phyloP scores from a whole-genome alignment of 2,113 vertebrate species.

The Gasterosteus aculeatus region DNA sequence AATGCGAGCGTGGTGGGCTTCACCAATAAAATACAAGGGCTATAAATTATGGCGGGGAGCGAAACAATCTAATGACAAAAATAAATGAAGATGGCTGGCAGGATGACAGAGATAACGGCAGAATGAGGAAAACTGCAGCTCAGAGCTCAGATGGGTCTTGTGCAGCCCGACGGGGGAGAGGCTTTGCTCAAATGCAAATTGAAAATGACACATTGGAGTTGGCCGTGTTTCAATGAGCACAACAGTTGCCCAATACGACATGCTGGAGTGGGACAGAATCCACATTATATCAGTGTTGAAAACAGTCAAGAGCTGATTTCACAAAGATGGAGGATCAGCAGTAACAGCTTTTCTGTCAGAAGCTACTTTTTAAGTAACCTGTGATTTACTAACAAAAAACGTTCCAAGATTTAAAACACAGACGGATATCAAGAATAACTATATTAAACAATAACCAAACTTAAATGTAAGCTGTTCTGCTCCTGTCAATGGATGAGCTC shows the following conservation, averaged over 20 bases:
- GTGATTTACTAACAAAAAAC: not conserved
- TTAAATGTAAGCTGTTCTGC: slow-evolving; percentile 14
- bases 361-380: slow-evolving; percentile 4
- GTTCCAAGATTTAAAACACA: slow-evolving; percentile 5
- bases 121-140: slow-evolving; percentile 21
- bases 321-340: slow-evolving; percentile 21
- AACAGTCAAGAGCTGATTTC: slow-evolving; percentile 23
- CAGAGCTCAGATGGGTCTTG: slow-evolving; percentile 1
- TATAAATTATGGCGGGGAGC: slow-evolving; percentile 54
- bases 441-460: slow-evolving; percentile 18
- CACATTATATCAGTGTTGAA: slow-evolving; percentile 27
- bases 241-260: slow-evolving; percentile 27
- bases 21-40: slow-evolving; percentile 60
- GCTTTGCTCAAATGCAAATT: slow-evolving; percentile 56
- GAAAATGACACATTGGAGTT: slow-evolving; percentile 53
- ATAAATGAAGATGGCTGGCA: slow-evolving; percentile 47
- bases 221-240: slow-evolving; percentile 40
- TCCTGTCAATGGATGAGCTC: slow-evolving; percentile 1
- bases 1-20: slow-evolving; percentile 43
- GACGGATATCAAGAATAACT: no score
- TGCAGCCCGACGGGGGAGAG: slow-evolving; percentile 24
- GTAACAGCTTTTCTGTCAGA: not conserved
- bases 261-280: slow-evolving; percentile 31
- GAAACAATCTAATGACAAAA: slow-evolving; percentile 58
- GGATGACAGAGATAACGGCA: slow-evolving; percentile 29